Conservation (phyloP, 2,113 vertebrate species). For the Excalfactoria chinensis region DNA sequence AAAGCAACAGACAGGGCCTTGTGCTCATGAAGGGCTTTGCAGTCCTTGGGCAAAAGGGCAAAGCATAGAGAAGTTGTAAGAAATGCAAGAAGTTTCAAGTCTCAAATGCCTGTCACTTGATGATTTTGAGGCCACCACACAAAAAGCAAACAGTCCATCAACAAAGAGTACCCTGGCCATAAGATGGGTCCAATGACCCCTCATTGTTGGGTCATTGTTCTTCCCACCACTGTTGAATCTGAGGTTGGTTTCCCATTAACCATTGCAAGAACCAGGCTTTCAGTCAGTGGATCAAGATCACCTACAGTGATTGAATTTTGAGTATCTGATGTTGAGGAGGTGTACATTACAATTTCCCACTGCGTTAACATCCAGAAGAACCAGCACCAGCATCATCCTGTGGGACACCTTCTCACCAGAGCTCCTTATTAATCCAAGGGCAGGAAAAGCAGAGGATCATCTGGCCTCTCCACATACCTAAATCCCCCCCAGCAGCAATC, state of each 20-base stretch:
- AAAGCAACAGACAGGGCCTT: neutral
- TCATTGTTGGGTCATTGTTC: neutral
- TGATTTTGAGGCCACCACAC: neutral
- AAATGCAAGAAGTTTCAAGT: neutral
- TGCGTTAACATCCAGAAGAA: neutral
- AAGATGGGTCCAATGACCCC: neutral
- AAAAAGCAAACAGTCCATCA: neutral
- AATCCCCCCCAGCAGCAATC: neutral
- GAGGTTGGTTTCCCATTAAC: neutral
- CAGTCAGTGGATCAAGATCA: neutral
- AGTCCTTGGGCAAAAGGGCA: neutral
- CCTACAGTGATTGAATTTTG: neutral
- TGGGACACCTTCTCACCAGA: neutral
- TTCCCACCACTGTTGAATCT: neutral
- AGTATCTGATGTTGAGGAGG: neutral
- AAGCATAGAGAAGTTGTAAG: neutral
- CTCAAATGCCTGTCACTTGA: neutral
- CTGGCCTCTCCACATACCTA: neutral
- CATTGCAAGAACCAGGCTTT: accelerated
- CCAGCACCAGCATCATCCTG: neutral
- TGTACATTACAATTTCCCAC: accelerated
- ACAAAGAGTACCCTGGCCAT: neutral
- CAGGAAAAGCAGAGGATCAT: neutral
- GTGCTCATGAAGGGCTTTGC: neutral
- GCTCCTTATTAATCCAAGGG: neutral